Conservation (phyloP, 2,888 invertebrate species). For the Temnothorax ravouxi region DNA sequence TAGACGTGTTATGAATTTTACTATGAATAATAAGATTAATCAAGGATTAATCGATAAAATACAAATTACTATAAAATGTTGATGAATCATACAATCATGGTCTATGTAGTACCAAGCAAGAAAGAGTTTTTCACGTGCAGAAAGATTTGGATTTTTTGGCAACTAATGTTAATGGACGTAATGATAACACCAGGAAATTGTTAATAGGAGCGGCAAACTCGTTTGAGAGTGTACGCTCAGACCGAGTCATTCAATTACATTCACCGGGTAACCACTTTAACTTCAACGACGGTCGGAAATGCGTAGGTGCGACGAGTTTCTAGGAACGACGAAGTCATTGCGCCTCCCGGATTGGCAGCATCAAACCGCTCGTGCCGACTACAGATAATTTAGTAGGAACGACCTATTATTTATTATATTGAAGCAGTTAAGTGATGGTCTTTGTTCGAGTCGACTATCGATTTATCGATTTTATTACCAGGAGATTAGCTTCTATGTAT, state of each 20-base stretch:
- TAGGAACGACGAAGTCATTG: slow-evolving; percentile 67
- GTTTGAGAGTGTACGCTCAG: slow-evolving; percentile 5
- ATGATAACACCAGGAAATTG: slow-evolving; percentile 38
- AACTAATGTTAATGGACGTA: slow-evolving; percentile 10
- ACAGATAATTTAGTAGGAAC: slow-evolving; percentile 15
- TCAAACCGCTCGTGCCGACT: slow-evolving; percentile 31
- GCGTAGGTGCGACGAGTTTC: slow-evolving; percentile 73
- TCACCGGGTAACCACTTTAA: slow-evolving; percentile 36
- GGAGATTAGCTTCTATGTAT: neutral
- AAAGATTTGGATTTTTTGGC: neutral
- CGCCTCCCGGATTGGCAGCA: slow-evolving; percentile 63
- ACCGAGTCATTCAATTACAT: slow-evolving; percentile 54
- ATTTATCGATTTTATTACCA: neutral
- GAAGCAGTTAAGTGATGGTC: neutral
- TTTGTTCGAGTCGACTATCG: neutral
- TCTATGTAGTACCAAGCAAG: neutral
- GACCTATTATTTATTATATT: slow-evolving; percentile 14
- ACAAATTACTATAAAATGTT: neutral
- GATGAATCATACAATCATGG: neutral
- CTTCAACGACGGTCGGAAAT: slow-evolving; percentile 73
- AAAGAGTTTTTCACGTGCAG: neutral
- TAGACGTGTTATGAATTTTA: no score
- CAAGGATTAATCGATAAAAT: neutral
- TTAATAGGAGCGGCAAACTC: slow-evolving; percentile 29
- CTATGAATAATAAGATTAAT: neutral